Evolutionary conservation across 2,113 vertebrate genomes (phyloP), one percentile per base, ranked within the genome.

Genomic region (Elgaria multicarinata): DNA sequence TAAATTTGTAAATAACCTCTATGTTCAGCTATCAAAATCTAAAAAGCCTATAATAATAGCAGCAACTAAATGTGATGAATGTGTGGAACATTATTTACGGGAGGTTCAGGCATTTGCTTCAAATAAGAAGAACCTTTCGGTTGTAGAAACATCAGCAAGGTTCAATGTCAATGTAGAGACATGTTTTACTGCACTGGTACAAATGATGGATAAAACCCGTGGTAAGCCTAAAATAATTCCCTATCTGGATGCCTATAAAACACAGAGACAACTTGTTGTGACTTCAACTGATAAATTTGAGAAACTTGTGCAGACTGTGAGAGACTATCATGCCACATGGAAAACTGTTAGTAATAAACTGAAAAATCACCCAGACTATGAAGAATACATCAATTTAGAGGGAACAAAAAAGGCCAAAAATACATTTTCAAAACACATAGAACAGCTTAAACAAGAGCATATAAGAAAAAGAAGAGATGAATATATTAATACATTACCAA

Each of bases 301-400:
- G 95, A 99, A 99, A 94, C 94, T 99, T 93, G 96, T 98, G 69
- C 98, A 99, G 91, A 97, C 97, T 89, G 98, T 99, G 88, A 98
- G 98, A 96, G 98, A 99, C 96, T 99, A 99, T 96, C 99, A 99
- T 94, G 98, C 97, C 84, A 99, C 98, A 66, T 99, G 99, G 99
- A 99, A 99, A 97, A 98, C 97, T 0, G 98, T 99, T 94, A 97
- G 97, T 96, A 99, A 98, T 95, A 98, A 98, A 90, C 96, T 99
- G 95, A 99, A 98, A 97, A 99, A 98, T 94, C 98, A 99, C 84
- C 95, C 97, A 9, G 98, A 99, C 96, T 99, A 98, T 92, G 98
- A 99, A 84, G 98, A 99, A 58, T 99, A 98, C 93, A 99, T 99
- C 94, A 98, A 98, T 72, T 95, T 99, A 95, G 99, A 99, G 97